Percentiles rank a stretch among this genome's conserved stretches.
phyloP scores from a whole-genome alignment of 2,113 vertebrate species.

The Henicopernis longicauda region DNA sequence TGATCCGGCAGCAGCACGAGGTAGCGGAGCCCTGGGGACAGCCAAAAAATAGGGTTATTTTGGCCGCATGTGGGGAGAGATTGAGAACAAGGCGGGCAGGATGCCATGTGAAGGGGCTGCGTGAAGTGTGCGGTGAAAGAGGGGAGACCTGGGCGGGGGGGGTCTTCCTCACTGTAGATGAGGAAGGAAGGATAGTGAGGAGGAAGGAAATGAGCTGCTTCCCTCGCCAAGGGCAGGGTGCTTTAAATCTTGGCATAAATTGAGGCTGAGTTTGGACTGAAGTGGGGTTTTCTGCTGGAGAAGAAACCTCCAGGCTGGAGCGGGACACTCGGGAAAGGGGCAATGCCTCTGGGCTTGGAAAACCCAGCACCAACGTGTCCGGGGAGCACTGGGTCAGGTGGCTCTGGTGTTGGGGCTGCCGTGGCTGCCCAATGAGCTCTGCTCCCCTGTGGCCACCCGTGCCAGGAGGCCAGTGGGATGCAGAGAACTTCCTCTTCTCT shows the following conservation, averaged over 20 bases:
- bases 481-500: too few relatives aligned
- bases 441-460: background rate
- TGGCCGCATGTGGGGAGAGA: background rate
- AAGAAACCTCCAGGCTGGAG: background rate
- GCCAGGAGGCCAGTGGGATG: background rate
- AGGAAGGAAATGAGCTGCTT: background rate
- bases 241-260: background rate
- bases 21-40: constrained; percentile 9
- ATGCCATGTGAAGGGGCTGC: rapidly evolving
- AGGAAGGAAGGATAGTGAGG: background rate
- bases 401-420: background rate
- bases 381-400: background rate
- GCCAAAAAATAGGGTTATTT: background rate
- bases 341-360: background rate
- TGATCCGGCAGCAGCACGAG: constrained; percentile 84
- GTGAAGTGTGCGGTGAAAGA: background rate
- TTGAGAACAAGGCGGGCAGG: too few relatives aligned
- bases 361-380: background rate
- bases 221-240: background rate
- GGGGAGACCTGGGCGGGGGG: background rate
- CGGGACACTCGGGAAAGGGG: background rate
- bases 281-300: background rate
- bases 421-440: background rate
- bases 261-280: background rate
- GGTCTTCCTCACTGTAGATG: background rate